Evolutionary conservation across 2,113 vertebrate genomes (phyloP), one percentile per base, ranked within the genome.

Genomic region (Mastomys natalensis): DNA sequence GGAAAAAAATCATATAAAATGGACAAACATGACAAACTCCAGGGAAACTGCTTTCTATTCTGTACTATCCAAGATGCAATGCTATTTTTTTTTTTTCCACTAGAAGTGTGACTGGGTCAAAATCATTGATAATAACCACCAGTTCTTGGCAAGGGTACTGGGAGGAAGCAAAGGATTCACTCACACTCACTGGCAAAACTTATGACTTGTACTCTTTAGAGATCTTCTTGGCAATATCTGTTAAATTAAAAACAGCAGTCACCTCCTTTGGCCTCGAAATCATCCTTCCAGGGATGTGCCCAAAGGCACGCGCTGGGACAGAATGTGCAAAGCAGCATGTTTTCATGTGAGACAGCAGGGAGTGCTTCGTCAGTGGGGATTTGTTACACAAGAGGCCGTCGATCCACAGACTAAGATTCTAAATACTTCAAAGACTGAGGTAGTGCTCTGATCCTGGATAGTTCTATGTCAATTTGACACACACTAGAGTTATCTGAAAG

Each of bases 201-300:
- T 68, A 16, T 10, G 51, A 82, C 60, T n/a, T 45, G 73, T 48
- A 40, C 53, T 81, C 73, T 92, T 90, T 66, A 80, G 87, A 95
- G 51, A 73, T 26, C 43, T 43, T 22, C 88, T 93, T 87, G 85
- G 88, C 60, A 82, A 22, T 37, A 45, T 64, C 68, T 58, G 15
- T 74, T 76, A 16, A 88, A 73, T 87, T 70, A 87, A 92, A 55
- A 95, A 60, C 55, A 84, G 40, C 22, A 26, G 60, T 73, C 74
- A 66, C 60, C 22, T 55, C 48, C 55, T 94, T 80, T 87, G 73
- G 91, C 51, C 58, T 31, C 55, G 19, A 26, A 26, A 34, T 51
- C 58, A 34, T 62, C 45, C 66, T 76, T 80, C 87, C 55, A 90
- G 64, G 70, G 85, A 94, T 53, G 40, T 60, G 70, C 64, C n/a